Evolutionary conservation across 2,113 vertebrate species (phyloP), one percentile per base, ranked within the genome.

Genomic region (Gopherus evgoodei): DNA sequence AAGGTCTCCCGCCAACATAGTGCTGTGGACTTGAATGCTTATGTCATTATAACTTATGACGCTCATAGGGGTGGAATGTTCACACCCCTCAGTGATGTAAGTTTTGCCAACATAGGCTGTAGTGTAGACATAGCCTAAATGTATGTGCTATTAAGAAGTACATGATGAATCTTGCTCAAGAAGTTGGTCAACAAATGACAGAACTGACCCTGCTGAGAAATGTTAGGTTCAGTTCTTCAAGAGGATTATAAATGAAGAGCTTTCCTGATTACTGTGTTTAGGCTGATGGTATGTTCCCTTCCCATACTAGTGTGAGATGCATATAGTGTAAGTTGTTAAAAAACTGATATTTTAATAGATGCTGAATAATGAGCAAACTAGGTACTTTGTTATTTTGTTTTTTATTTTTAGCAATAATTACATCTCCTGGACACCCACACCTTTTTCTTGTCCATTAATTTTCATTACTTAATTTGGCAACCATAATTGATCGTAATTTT

Each of bases 361-460:
- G 80, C 81, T 95, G 90, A 93, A 96, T 92, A 96, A 96, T 52
- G 95, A 95, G 78, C 47, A 96, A 95, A 94, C 95, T 95, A 93
- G 29, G 82, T 96, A 95, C 49, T 93, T 78, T 94, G 94, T 92
- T 94, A 96, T 97, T 85, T 86, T 52, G 84, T 79, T 57, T 91
- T 89, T 78, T 97, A 95, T 96, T 97, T 97, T 98, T 97, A 97
- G 90, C 81, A 91, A 83, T n/a, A 97, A 69, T 88, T 94, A 1
- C 84, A 96, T 93, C 82, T 97, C 87, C n/a, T 49, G 94, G 83
- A 84, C 93, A 96, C 47, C 89, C 81, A 96, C 52, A 53, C 90
- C 81, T 90, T 35, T 95, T 92, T 91, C 93, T 97, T 97, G 87
- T 93, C 96, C 95, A 91, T 95, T 94, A 93, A 93, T 95, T 75